Conservation (phyloP, 2,888 invertebrate species). For the Portevinia maculata region DNA sequence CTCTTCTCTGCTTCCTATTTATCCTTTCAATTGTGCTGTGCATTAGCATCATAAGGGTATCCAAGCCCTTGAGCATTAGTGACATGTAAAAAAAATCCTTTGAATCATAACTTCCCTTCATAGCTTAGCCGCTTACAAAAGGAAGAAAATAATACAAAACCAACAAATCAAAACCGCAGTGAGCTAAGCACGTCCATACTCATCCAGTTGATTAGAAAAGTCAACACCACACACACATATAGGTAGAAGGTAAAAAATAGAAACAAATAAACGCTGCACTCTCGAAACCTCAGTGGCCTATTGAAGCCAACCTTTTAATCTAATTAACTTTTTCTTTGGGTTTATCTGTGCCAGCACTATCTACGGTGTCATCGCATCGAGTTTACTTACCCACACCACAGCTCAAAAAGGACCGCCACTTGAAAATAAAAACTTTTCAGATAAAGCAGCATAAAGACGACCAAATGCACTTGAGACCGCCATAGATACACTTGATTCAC, state of each 20-base stretch:
- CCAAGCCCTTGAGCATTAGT: no score
- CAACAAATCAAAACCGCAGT: constrained; percentile 56
- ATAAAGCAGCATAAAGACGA: constrained; percentile 60
- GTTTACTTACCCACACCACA: constrained; percentile 47
- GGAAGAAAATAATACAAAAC: constrained; percentile 12
- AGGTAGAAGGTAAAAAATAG: no score
- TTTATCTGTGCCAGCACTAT: constrained; percentile 69
- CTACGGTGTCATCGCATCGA: constrained; percentile 67
- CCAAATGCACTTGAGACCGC: constrained; percentile 71
- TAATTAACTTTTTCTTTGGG: constrained; percentile 72
- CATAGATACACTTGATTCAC: constrained; percentile 62
- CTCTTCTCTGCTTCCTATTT: no score
- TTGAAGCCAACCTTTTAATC: constrained; percentile 72
- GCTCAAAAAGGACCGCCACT: constrained; percentile 73
- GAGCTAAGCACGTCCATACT: constrained; percentile 53
- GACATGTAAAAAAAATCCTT: no score
- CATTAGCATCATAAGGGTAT: no score
- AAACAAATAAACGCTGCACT: constrained; percentile 13
- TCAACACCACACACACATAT: constrained; percentile 26
- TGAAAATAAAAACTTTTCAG: constrained; percentile 58
- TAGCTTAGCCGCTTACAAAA: constrained; percentile 22
- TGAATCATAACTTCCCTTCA: constrained; percentile 30
- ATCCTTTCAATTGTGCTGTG: no score
- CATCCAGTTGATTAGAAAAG: constrained; percentile 60
- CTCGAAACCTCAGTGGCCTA: constrained; percentile 62